A percentile compares a stretch with the other conserved stretches of the same genome.
Evolutionary conservation across 2,797 vertebrate genomes (phyloP).

Genomic region (Anomalospiza imberbis): DNA sequence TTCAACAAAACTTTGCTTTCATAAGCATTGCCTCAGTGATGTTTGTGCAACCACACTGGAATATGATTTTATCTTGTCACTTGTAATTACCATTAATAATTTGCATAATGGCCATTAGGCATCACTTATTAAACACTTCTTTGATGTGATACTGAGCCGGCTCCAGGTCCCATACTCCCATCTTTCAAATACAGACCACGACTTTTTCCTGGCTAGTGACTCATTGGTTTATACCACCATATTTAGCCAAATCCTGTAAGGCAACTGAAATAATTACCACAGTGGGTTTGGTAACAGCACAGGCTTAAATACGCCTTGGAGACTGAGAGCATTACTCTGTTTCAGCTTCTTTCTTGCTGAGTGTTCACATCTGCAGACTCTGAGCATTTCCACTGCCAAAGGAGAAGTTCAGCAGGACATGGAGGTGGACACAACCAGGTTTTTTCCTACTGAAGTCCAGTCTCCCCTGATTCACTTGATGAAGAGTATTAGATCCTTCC

Average conservation of each 20-base stretch:
- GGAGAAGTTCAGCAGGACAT: background rate
- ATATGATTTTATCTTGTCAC: conserved; percentile 63
- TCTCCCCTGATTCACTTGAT: background rate
- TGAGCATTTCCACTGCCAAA: background rate
- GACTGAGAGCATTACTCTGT: background rate
- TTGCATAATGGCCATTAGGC: conserved; percentile 58
- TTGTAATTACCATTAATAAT: conserved; percentile 52
- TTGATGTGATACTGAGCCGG: conserved; percentile 54
- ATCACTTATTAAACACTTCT: conserved; percentile 39
- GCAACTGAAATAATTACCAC: conserved; percentile 34
- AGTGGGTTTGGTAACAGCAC: background rate
- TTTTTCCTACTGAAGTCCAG: background rate
- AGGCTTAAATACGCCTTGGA: background rate
- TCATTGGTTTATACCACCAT: conserved; percentile 14
- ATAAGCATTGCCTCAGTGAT: conserved; percentile 50
- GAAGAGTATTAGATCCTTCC: background rate
- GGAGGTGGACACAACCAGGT: background rate
- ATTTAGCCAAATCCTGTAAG: conserved; percentile 34
- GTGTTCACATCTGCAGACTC: background rate
- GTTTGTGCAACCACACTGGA: conserved; percentile 42
- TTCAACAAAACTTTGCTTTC: conserved; percentile 27
- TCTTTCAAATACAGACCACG: conserved; percentile 27
- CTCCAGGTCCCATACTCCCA: conserved; percentile 35
- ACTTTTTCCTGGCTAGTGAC: conserved; percentile 39
- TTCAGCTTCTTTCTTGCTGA: conserved; percentile 9